Percentiles rank a stretch among this genome's conserved stretches.
Evolutionary conservation across 1,140 invertebrate genomes (phyloP).

Genomic region (Battus philenor): DNA sequence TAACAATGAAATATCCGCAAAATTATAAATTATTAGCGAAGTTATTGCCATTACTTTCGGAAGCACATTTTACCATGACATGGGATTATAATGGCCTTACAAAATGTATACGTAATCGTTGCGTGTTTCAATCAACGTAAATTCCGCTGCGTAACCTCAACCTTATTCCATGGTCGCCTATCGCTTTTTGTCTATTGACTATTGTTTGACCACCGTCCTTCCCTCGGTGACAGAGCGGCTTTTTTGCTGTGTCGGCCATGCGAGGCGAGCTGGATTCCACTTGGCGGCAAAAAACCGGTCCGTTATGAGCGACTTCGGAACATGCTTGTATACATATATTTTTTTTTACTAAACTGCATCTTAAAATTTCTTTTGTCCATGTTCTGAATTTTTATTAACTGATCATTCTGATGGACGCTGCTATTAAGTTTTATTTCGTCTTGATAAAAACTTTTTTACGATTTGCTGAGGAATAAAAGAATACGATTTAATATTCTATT

Average conservation of each 20-base stretch:
- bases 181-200: constrained; percentile 7
- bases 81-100: too few relatives aligned
- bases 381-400: constrained; percentile 3
- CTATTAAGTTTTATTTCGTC: too few relatives aligned
- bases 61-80: too few relatives aligned
- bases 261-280: not conserved
- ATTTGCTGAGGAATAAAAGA: too few relatives aligned
- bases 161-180: constrained; percentile 1
- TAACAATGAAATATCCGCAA: too few relatives aligned
- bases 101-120: too few relatives aligned
- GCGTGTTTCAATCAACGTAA: constrained; percentile 6
- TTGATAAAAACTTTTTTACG: too few relatives aligned
- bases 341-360: constrained; percentile 5
- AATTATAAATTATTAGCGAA: too few relatives aligned
- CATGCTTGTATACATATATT: constrained; percentile 1
- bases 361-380: constrained; percentile 4
- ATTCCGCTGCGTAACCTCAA: constrained; percentile 1
- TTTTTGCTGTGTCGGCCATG: not conserved
- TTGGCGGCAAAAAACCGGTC: constrained; percentile 3
- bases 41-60: too few relatives aligned
- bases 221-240: not conserved
- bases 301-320: not conserved
- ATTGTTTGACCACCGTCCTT: constrained; percentile 5
- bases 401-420: not conserved
- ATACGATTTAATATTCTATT: too few relatives aligned